A percentile compares a stretch with the other conserved stretches of the same genome.
Conservation (phyloP, 1,140 invertebrate genomes). For the Bombus confusus region DNA sequence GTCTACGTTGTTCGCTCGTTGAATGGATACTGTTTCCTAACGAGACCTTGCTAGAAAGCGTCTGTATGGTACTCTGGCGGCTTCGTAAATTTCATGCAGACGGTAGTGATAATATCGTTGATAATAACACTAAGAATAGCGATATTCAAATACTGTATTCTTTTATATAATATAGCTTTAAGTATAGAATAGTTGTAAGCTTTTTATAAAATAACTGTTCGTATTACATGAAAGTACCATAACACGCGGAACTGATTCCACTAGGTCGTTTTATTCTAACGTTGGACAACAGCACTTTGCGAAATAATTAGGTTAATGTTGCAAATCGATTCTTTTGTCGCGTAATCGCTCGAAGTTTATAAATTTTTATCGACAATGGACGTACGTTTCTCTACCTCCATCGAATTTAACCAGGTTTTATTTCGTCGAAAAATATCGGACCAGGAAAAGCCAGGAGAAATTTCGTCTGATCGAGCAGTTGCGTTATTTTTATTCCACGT, state of each 20-base stretch:
- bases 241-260: too few species aligned
- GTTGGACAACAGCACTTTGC: too few species aligned
- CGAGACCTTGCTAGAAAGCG: background rate
- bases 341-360: too few species aligned
- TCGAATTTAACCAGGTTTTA: background rate
- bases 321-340: background rate
- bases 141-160: too few species aligned
- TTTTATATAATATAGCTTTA: too few species aligned
- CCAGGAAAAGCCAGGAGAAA: background rate
- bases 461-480: background rate
- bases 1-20: background rate
- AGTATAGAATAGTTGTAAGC: too few species aligned
- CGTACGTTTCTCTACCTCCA: background rate
- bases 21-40: slow-evolving; percentile 2
- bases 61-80: background rate
- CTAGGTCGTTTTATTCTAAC: too few species aligned
- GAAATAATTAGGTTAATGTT: background rate
- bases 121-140: background rate
- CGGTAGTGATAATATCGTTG: background rate
- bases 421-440: background rate
- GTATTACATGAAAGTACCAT: rapidly evolving
- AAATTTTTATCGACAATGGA: too few species aligned
- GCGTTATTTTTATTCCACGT: background rate
- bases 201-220: too few species aligned
- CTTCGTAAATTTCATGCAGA: background rate